A percentile compares a stretch with the other conserved stretches of the same genome.
phyloP scores from a whole-genome alignment of 2,113 vertebrate species.

The Ctenodactylus gundi region DNA sequence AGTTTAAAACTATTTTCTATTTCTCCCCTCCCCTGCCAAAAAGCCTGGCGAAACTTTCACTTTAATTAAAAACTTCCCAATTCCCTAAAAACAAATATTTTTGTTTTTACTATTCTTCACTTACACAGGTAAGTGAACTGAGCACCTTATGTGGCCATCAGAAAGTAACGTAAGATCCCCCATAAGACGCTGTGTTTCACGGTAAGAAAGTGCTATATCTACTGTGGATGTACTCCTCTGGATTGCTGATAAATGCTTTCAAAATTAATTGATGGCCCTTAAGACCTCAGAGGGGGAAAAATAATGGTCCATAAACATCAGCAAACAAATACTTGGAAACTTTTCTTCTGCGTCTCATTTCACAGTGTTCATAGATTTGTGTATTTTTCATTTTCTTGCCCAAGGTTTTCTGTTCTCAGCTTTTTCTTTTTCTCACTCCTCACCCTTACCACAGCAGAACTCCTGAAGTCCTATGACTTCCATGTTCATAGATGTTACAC shows the following conservation, averaged over 20 bases:
- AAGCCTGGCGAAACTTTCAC: background rate
- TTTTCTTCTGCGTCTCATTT: background rate
- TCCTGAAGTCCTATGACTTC: background rate
- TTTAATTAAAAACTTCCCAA: background rate
- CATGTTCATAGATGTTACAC: background rate
- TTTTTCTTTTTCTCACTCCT: background rate
- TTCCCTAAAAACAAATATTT: background rate
- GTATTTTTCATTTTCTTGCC: background rate
- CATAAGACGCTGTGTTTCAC: background rate
- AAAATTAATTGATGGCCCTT: background rate
- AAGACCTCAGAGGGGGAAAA: background rate
- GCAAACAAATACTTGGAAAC: background rate
- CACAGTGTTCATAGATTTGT: background rate
- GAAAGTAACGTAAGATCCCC: background rate
- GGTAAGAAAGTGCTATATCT: background rate
- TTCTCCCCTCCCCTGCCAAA: background rate
- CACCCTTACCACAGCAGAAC: background rate
- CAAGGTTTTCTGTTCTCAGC: background rate
- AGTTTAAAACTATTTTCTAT: slow-evolving; percentile 8
- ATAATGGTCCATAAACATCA: background rate
- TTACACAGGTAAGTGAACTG: background rate
- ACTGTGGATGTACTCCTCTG: background rate
- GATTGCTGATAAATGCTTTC: background rate
- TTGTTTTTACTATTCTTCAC: background rate
- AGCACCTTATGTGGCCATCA: background rate